phyloP scores from a whole-genome alignment of 1,140 invertebrate genomes.

The Scaptomyza pallida region DNA sequence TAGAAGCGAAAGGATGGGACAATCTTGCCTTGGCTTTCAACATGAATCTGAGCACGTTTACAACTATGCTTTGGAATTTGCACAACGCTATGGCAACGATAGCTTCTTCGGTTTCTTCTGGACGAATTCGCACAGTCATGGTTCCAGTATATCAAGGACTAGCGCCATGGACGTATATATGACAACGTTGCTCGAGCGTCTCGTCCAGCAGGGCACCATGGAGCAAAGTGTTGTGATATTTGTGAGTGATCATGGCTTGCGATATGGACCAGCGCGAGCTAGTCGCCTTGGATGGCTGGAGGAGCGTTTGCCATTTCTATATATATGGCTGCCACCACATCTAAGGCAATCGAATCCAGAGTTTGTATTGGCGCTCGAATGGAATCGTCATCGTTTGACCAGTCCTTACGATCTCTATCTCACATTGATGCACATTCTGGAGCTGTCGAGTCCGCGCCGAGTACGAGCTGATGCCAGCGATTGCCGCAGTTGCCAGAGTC shows the following conservation, averaged over 20 bases:
- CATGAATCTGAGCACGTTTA: conserved; percentile 85
- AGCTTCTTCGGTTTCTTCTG: conserved; percentile 91
- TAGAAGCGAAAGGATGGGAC: conserved; percentile 62
- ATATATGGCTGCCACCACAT: conserved; percentile 90
- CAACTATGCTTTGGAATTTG: conserved; percentile 86
- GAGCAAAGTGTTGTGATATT: conserved; percentile 90
- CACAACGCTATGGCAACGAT: conserved; percentile 84
- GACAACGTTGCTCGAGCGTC: conserved; percentile 85
- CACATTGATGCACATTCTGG: conserved; percentile 84
- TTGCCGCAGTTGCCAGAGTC: conserved; percentile 87
- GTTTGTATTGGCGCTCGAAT: conserved; percentile 87
- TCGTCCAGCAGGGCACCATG: conserved; percentile 86
- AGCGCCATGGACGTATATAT: conserved; percentile 87
- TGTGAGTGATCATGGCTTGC: conserved; percentile 95
- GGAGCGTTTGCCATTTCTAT: conserved; percentile 93
- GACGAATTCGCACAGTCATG: conserved; percentile 89
- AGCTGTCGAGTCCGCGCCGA: conserved; percentile 68
- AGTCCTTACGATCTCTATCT: conserved; percentile 94
- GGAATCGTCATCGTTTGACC: conserved; percentile 89
- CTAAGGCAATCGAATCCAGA: conserved; percentile 87
- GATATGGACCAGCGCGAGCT: conserved; percentile 90
- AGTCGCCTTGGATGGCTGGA: conserved; percentile 90
- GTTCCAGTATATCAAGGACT: conserved; percentile 88
- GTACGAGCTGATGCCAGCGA: conserved; percentile 57
- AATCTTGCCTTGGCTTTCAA: conserved; percentile 86